Evolutionary conservation across 1,140 invertebrate genomes (phyloP), one percentile per base, ranked within the genome.

Genomic region (Aphelenchoides besseyi): DNA sequence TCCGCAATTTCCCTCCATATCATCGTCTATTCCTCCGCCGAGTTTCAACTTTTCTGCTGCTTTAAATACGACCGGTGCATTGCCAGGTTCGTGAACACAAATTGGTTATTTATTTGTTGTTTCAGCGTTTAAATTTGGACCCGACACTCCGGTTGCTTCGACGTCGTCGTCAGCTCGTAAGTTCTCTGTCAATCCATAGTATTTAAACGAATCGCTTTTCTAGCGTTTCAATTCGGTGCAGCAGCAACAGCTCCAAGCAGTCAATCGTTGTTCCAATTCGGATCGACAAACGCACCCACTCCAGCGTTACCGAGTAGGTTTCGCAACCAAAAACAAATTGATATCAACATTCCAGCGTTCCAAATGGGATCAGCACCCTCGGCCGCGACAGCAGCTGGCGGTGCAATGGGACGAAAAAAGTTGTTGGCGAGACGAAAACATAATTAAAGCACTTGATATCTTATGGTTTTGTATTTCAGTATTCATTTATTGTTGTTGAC

Each of bases 401-500:
- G 41, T 23, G 41, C 12, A 23, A 48, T 48, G 41, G 41, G 41
- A 12, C 41, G 41, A 12, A 12, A 23, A 23, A 48, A 48, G 41
- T 23, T 48, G 41, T 23, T 48, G 41, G 41, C 41, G 41, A 48
- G 23, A 48, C 41, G 41, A 48, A 48, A 23, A 48, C 41, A 23
- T 48, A 48, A n/a, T 48, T 23, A 12, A 23, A 23, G 41, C 41
- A 12, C 41, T 48, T 23, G 41, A 16, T 48, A 23, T 48, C 41
- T 48, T 48, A 23, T 48, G 41, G 41, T 48, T 48, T 48, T 12
- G 12, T 48, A 23, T 48, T 48, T 48, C 41, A 48, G 41, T 48
- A 48, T 48, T 48, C 41, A 48, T 23, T 48, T 23, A 48, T 48
- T 48, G 41, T 48, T 48, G 41, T 48, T 48, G 41, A 48, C 41